Base-by-base conservation (phyloP, 2,113 vertebrate genomes). In the Passerina amoena region DNA sequence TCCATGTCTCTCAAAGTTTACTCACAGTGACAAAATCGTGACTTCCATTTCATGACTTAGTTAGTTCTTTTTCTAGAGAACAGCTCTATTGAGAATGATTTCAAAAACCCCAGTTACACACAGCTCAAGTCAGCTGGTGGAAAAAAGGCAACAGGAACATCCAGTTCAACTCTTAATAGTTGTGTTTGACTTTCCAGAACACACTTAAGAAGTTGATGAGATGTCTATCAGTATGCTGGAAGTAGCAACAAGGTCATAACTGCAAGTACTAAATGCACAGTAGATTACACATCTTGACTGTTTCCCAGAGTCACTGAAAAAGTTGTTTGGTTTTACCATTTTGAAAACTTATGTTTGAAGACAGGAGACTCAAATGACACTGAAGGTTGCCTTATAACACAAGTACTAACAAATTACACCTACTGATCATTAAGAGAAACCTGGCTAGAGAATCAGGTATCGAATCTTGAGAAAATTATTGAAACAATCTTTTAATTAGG, bases 171-270 rank as follows among this genome's bases (percentile, higher is more conserved):
- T 87, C 53, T 42, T 63, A 87, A 63, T 22, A 57, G 47, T 57
- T 70, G 66, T 38, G 45, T 92, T 96, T 83, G 89, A 86, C 25
- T 90, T 94, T 88, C 79, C 86, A 77, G 54, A 44, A 83, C 35
- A 69, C 51, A 65, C 53, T 72, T 84, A 30, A 64, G 35, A 77
- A 83, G 38, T 44, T 21, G 11, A 27, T 59, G 35, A 22, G 23
- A 68, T 50, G 45, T 71, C 35, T 63, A 23, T 90, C 27, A 47
- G 12, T 13, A 11, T 28, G 40, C 33, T 76, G 30, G 33, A 92
- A 76, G 45, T n/a, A 90, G 28, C 54, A 86, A 82, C 88, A 94
- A 91, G 80, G 89, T 72, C 71, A 10, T 82, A 88, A 72, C 48
- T 48, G 25, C 57, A 76, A 68, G 31, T 71, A 63, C 30, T 65